These are phyloP conservation scores for Sapayoa aenigma DNA, from an alignment of 2,113 vertebrate genomes.

Conservation along the genomic window DNA sequence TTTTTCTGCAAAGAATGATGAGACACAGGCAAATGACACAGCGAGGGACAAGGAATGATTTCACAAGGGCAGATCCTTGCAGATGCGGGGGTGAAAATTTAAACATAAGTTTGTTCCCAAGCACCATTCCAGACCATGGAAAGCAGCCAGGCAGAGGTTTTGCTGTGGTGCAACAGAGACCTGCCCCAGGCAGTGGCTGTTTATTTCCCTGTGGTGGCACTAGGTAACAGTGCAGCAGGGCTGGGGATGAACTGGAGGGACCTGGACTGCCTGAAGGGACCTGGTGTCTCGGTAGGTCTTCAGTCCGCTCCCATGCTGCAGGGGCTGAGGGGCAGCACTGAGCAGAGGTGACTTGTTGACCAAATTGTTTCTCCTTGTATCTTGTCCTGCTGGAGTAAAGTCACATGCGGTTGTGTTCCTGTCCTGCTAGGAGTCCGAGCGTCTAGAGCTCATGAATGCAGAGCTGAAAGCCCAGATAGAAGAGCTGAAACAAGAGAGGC, in stretches of 20 bases:
- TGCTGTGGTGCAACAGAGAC: neutral
- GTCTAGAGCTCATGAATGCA: conserved; percentile 92
- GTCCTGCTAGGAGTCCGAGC: conserved; percentile 86
- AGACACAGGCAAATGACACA: neutral
- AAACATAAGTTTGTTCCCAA: neutral
- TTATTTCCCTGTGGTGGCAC: neutral
- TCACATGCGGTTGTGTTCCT: neutral
- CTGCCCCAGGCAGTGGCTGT: neutral
- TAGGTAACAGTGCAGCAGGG: neutral
- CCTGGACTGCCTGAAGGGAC: neutral
- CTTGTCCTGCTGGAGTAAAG: neutral
- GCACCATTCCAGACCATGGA: neutral
- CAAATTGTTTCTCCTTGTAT: neutral
- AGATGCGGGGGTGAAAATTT: neutral
- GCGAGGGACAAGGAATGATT: neutral
- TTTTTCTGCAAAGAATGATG: neutral
- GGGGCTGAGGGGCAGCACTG: neutral
- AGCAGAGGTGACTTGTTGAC: neutral
- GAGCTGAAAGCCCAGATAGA: conserved; percentile 96
- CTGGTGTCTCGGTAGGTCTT: neutral
- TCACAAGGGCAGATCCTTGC: neutral
- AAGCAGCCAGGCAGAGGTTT: neutral
- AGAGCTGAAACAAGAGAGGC: conserved; percentile 92
- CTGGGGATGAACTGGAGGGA: neutral
- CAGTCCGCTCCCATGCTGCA: neutral